phyloP scores from a whole-genome alignment of 2,888 invertebrate species.

The Laspeyria flexula region DNA sequence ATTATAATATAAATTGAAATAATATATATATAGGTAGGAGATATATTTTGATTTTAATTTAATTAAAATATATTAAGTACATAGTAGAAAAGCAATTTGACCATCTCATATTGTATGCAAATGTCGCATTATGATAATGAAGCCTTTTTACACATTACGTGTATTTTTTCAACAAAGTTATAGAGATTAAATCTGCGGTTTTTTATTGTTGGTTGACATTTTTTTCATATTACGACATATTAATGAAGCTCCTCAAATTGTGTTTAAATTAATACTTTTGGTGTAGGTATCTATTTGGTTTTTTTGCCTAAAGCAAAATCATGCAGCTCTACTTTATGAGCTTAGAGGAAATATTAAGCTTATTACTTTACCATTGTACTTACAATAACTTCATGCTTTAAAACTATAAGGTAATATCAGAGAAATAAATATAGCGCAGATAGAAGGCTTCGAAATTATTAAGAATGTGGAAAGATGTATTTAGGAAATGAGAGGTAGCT shows the following conservation, averaged over 20 bases:
- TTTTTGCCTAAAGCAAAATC: constrained; percentile 18
- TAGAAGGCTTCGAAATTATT: constrained; percentile 36
- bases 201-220: neutral
- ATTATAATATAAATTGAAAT: no score
- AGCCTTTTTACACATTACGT: neutral
- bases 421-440: constrained; percentile 42
- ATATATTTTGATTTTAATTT: constrained; percentile 36
- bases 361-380: constrained; percentile 28
- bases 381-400: constrained; percentile 42
- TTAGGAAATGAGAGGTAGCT: constrained; percentile 58
- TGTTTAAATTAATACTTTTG: neutral
- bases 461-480: constrained; percentile 43
- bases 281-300: constrained; percentile 23
- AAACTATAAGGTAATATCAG: constrained; percentile 32
- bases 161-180: neutral
- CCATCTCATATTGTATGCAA: neutral
- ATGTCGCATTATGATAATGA: constrained; percentile 19
- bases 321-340: constrained; percentile 31
- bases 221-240: constrained; percentile 15
- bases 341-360: constrained; percentile 33
- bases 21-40: constrained; percentile 34
- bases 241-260: constrained; percentile 22
- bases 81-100: constrained; percentile 34
- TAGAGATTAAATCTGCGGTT: neutral
- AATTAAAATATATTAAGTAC: constrained; percentile 12